A percentile compares a stretch with the other conserved stretches of the same genome.
Conservation (phyloP, 2,888 invertebrate species). For the Biston betularia region DNA sequence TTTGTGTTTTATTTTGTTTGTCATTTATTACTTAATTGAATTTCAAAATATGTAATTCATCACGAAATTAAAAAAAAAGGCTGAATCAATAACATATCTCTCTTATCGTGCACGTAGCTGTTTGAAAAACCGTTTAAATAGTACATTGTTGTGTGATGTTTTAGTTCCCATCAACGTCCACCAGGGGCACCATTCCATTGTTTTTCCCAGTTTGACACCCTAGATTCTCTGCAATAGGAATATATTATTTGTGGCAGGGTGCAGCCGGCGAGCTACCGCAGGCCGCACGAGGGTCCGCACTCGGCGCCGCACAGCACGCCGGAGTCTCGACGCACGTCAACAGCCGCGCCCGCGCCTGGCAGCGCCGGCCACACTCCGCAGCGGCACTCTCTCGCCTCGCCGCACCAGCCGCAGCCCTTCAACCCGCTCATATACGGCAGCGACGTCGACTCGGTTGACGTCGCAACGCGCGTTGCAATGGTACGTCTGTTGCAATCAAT, state of each 20-base stretch:
- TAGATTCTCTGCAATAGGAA: not conserved
- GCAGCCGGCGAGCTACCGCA: slow-evolving; percentile 63
- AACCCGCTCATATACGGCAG: slow-evolving; percentile 97
- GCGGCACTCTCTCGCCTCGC: slow-evolving; percentile 79
- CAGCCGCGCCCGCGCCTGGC: slow-evolving; percentile 58
- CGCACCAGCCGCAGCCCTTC: slow-evolving; percentile 82
- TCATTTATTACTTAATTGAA: too few relatives aligned
- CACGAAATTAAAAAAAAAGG: too few relatives aligned
- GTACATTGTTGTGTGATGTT: too few relatives aligned
- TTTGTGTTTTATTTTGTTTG: too few relatives aligned
- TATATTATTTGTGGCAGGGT: slow-evolving; percentile 56
- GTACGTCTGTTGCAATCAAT: slow-evolving; percentile 37
- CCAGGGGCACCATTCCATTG: too few relatives aligned
- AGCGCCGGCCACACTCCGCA: slow-evolving; percentile 70
- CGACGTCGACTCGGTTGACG: slow-evolving; percentile 99
- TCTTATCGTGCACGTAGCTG: too few relatives aligned
- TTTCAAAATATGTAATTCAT: too few relatives aligned
- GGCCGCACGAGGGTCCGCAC: slow-evolving; percentile 63
- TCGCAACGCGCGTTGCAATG: slow-evolving; percentile 96
- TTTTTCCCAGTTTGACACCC: not conserved
- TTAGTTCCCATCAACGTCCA: too few relatives aligned
- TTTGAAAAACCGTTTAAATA: too few relatives aligned
- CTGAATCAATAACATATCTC: too few relatives aligned
- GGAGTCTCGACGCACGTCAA: slow-evolving; percentile 76
- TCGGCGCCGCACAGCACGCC: slow-evolving; percentile 74